These are phyloP conservation scores for Nicator chloris DNA, from an alignment of 2,113 vertebrate species.

Conservation along the genomic window DNA sequence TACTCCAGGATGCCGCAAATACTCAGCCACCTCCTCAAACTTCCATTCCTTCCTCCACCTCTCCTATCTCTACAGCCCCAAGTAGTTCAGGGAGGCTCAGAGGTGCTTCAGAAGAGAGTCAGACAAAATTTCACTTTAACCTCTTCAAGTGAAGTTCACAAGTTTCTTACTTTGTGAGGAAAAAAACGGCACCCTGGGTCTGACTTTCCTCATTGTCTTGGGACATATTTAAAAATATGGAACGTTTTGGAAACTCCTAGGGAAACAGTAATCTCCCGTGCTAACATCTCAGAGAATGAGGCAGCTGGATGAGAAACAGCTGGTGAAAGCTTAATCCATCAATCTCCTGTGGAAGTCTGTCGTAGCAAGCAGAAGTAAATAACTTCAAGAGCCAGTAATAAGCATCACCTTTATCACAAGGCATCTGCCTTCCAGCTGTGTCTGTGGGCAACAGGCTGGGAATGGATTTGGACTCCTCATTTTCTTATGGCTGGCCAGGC, in stretches of 20 bases:
- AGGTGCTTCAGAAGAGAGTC: neutral
- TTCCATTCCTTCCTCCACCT: neutral
- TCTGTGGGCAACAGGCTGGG: neutral
- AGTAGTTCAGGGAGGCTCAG: neutral
- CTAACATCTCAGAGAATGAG: neutral
- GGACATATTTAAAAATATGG: neutral
- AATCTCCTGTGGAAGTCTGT: neutral
- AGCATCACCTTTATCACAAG: neutral
- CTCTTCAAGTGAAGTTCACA: neutral
- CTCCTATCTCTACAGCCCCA: neutral
- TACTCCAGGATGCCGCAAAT: neutral
- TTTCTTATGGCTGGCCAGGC: neutral
- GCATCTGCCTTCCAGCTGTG: neutral
- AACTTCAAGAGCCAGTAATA: neutral
- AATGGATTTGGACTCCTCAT: neutral
- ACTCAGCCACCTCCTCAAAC: neutral
- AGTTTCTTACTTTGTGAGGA: neutral
- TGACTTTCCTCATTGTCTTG: neutral
- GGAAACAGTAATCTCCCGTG: neutral
- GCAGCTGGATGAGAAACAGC: neutral
- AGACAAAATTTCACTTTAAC: neutral
- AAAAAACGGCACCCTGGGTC: accelerated
- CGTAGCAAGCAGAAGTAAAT: neutral
- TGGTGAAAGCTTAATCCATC: conserved; percentile 13
- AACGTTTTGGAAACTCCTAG: neutral